Conservation (phyloP, 37 sponge, comb jelly and placozoan species). For the Ianthella basta region DNA sequence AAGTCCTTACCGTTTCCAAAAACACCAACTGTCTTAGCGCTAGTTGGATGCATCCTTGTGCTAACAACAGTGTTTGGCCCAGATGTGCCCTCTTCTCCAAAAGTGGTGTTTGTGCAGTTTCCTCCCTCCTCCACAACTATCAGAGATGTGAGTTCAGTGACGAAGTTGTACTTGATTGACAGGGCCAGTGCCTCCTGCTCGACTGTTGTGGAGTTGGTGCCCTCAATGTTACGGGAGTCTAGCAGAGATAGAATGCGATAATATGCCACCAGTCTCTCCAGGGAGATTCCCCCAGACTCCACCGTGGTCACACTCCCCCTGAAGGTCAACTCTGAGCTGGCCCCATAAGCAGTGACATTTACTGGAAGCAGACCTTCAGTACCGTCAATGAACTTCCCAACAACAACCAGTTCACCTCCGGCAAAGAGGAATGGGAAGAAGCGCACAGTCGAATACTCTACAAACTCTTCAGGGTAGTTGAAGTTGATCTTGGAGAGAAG, state of each 20-base stretch:
- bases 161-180: slow-evolving; percentile 72
- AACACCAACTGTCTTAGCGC: too few relatives aligned
- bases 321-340: slow-evolving; percentile 5
- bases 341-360: slow-evolving; percentile 36
- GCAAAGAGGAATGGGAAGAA: slow-evolving; percentile 54
- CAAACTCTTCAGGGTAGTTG: background rate
- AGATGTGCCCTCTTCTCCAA: too few relatives aligned
- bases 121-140: slow-evolving; percentile 70
- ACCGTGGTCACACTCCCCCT: slow-evolving; percentile 14
- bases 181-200: slow-evolving; percentile 32
- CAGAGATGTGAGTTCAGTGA: slow-evolving; percentile 79
- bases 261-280: slow-evolving; percentile 59
- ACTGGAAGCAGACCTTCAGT: background rate
- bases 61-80: too few relatives aligned
- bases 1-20: too few relatives aligned
- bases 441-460: slow-evolving; percentile 3
- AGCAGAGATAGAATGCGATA: slow-evolving; percentile 40
- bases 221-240: slow-evolving; percentile 24
- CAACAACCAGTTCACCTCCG: slow-evolving; percentile 60
- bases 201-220: background rate
- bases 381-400: slow-evolving; percentile 9
- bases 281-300: background rate
- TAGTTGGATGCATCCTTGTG: too few relatives aligned
- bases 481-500: slow-evolving; percentile 40
- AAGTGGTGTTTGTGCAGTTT: slow-evolving; percentile 12